These are phyloP conservation scores for Lindbergichthys nudifrons DNA, from an alignment of 2,797 vertebrate species.

Conservation along the genomic window DNA sequence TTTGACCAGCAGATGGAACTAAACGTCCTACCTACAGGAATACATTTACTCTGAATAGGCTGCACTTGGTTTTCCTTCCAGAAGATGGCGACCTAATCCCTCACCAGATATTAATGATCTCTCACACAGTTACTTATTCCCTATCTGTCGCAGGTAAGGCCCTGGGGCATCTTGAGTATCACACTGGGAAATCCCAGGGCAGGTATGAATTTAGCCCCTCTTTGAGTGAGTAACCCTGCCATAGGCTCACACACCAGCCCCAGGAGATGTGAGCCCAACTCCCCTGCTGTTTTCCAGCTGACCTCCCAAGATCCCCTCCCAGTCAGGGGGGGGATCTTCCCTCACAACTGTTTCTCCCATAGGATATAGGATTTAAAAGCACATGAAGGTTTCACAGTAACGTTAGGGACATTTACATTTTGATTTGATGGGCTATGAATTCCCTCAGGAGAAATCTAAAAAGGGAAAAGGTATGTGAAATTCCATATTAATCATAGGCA, in stretches of 20 bases:
- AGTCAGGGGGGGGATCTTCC: constrained; percentile 26
- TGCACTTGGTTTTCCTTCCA: constrained; percentile 25
- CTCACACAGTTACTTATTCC: background rate
- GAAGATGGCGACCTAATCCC: constrained; percentile 43
- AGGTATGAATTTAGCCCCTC: constrained; percentile 22
- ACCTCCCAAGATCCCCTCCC: constrained; percentile 40
- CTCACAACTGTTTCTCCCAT: constrained; percentile 3
- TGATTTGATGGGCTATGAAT: background rate
- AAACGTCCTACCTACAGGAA: background rate
- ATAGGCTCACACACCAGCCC: background rate
- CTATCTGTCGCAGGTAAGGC: background rate
- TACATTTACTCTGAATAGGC: background rate
- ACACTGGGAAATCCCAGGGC: constrained; percentile 33
- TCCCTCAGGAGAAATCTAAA: background rate
- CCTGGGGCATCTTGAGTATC: background rate
- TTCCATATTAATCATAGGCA: background rate
- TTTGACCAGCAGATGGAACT: constrained; percentile 35
- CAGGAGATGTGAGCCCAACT: constrained; percentile 15
- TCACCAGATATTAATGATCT: background rate
- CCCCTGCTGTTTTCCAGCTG: constrained; percentile 48
- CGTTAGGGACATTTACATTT: background rate
- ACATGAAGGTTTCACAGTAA: background rate
- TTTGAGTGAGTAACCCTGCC: constrained; percentile 12
- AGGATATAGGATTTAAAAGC: background rate
- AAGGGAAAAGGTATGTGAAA: background rate